phyloP scores from a whole-genome alignment of 2,888 invertebrate species.

The Augiades crinisus region DNA sequence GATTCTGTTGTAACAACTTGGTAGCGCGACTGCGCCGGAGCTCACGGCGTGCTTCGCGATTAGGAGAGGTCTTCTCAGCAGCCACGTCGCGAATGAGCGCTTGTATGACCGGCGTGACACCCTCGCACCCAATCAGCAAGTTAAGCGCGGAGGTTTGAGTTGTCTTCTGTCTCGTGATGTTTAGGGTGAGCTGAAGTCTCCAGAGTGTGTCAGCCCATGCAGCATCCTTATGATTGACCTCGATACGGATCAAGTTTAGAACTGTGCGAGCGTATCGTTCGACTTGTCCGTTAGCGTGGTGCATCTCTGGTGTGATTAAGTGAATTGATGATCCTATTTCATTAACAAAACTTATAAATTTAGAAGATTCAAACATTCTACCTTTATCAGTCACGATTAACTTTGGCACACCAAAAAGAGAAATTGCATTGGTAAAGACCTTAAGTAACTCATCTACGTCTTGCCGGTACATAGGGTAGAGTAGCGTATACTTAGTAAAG shows the following conservation, averaged over 20 bases:
- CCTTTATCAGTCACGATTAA: conserved; percentile 12
- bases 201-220: conserved; percentile 23
- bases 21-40: neutral
- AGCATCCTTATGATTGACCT: neutral
- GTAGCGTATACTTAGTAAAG: conserved; percentile 21
- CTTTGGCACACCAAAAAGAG: conserved; percentile 17
- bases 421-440: conserved; percentile 1
- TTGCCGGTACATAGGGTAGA: conserved; percentile 22
- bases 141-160: conserved; percentile 22
- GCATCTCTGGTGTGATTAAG: conserved; percentile 32
- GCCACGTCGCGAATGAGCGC: conserved; percentile 28
- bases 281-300: conserved; percentile 27
- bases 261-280: conserved; percentile 30
- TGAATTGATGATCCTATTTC: conserved; percentile 31
- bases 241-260: conserved; percentile 19
- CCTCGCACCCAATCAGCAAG: conserved; percentile 20
- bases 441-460: conserved; percentile 24
- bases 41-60: conserved; percentile 3
- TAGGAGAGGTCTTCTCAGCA: conserved; percentile 2
- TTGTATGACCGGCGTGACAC: conserved; percentile 24
- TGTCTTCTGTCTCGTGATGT: conserved; percentile 26
- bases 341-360: conserved; percentile 25
- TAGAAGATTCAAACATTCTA: conserved; percentile 33
- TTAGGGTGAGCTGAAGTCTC: conserved; percentile 26
- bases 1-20: neutral